These are phyloP conservation scores for Drosophila varians DNA, from an alignment of 1,140 invertebrate species.

Conservation along the genomic window DNA sequence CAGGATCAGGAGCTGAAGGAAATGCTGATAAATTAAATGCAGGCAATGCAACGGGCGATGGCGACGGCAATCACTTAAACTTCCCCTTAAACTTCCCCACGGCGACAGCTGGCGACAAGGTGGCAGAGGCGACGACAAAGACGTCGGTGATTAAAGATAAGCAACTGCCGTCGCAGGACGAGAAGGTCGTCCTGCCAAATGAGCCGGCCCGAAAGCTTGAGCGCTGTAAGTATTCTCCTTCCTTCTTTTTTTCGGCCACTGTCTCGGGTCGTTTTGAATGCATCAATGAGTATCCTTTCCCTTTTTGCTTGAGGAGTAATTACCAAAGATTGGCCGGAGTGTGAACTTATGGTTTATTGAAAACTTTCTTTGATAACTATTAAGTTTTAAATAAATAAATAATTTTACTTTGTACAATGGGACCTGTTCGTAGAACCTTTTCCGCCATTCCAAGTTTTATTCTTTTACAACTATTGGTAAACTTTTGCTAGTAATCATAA, in stretches of 20 bases:
- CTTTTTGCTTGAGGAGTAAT: slow-evolving; percentile 7
- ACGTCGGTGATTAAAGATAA: slow-evolving; percentile 68
- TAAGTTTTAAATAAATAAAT: too few relatives aligned
- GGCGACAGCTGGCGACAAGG: slow-evolving; percentile 68
- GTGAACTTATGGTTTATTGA: slow-evolving; percentile 21
- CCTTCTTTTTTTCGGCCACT: slow-evolving; percentile 12
- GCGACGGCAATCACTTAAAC: slow-evolving; percentile 74
- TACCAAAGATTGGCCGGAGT: slow-evolving; percentile 7
- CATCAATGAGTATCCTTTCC: slow-evolving; percentile 16
- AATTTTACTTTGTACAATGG: too few relatives aligned
- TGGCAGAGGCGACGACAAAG: slow-evolving; percentile 47
- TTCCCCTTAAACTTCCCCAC: slow-evolving; percentile 47
- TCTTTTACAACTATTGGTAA: too few relatives aligned
- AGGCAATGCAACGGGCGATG: slow-evolving; percentile 56
- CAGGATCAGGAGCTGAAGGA: neutral
- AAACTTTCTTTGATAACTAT: too few relatives aligned
- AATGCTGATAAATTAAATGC: slow-evolving; percentile 79
- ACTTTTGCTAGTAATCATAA: too few relatives aligned
- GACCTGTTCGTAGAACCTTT: too few relatives aligned
- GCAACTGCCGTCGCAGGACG: slow-evolving; percentile 45
- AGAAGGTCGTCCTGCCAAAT: slow-evolving; percentile 53
- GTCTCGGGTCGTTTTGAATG: slow-evolving; percentile 4
- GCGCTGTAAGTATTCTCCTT: slow-evolving; percentile 51
- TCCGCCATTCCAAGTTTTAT: too few relatives aligned
- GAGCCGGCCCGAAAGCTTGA: slow-evolving; percentile 48